Evolutionary conservation across 1,140 invertebrate species (phyloP).

Genomic region (Penaeus chinensis): DNA sequence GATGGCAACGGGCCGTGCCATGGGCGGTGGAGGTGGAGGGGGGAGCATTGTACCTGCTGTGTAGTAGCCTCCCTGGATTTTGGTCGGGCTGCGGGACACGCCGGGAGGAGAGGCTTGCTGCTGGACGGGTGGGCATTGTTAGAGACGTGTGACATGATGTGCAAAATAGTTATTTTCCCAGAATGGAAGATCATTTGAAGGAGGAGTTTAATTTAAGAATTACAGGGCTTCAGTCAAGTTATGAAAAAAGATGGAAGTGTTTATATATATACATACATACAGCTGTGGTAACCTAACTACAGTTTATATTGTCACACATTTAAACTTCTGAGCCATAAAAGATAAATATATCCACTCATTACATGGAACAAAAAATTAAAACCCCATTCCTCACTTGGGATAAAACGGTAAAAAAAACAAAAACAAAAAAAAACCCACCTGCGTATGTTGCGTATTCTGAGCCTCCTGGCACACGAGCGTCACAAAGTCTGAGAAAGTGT

Average conservation of each 20-base stretch:
- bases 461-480: slow-evolving; percentile 96
- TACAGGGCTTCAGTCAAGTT: not conserved
- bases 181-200: not conserved
- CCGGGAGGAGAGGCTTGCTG: slow-evolving; percentile 59
- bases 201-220: slow-evolving; percentile 6
- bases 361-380: not conserved
- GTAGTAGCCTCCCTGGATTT: slow-evolving; percentile 77
- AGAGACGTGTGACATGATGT: not conserved
- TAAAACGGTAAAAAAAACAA: slow-evolving; percentile 45
- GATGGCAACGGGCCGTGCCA: slow-evolving; percentile 95
- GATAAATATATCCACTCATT: not conserved
- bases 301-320: too few relatives aligned
- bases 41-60: slow-evolving; percentile 88
- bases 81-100: slow-evolving; percentile 66
- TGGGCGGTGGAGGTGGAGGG: slow-evolving; percentile 90
- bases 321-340: too few relatives aligned
- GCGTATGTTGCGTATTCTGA: slow-evolving; percentile 72
- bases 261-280: too few relatives aligned
- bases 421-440: slow-evolving; percentile 73
- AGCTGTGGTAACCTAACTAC: too few relatives aligned
- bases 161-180: slow-evolving; percentile 25
- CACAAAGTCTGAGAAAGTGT: slow-evolving; percentile 94
- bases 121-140: not conserved
- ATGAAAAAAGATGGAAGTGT: not conserved
- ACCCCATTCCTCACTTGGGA: not conserved